These are phyloP conservation scores for Acanthurus lineatus DNA, from an alignment of 2,797 vertebrate genomes.

Conservation along the genomic window DNA sequence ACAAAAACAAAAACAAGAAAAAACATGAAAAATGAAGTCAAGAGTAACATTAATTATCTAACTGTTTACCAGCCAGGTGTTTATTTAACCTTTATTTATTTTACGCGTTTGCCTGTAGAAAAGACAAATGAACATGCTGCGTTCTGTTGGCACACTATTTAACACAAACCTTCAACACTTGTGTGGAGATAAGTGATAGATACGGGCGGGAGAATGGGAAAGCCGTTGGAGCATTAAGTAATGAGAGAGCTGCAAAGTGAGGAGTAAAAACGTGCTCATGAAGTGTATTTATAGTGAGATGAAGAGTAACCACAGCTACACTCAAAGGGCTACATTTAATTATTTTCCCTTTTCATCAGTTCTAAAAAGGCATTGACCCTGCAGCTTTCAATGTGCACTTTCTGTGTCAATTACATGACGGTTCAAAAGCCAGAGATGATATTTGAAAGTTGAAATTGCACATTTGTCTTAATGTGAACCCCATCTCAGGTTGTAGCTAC, in stretches of 20 bases:
- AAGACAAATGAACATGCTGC: constrained; percentile 57
- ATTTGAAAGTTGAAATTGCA: not conserved
- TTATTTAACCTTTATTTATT: constrained; percentile 50
- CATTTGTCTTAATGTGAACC: constrained; percentile 9
- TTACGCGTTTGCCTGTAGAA: constrained; percentile 35
- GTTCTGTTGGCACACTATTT: constrained; percentile 54
- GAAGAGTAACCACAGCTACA: not conserved
- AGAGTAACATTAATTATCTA: constrained; percentile 64
- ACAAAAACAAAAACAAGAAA: constrained; percentile 40
- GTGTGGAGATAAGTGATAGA: constrained; percentile 29
- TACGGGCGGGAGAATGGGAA: constrained; percentile 1
- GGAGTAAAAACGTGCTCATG: not conserved
- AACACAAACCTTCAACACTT: constrained; percentile 37
- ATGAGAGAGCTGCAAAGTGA: constrained; percentile 1
- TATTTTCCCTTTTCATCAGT: not conserved
- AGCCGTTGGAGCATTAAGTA: constrained; percentile 12
- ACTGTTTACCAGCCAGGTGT: constrained; percentile 67
- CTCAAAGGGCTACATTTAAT: not conserved
- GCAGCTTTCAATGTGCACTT: constrained; percentile 1
- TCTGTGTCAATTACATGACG: not conserved
- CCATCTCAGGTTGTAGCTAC: too few relatives aligned
- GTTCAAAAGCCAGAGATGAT: constrained; percentile 3
- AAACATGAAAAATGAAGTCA: constrained; percentile 63
- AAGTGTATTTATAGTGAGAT: not conserved
- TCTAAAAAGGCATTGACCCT: not conserved